These are phyloP conservation scores for Patella vulgata DNA, from an alignment of 1,140 invertebrate genomes.

Conservation along the genomic window DNA sequence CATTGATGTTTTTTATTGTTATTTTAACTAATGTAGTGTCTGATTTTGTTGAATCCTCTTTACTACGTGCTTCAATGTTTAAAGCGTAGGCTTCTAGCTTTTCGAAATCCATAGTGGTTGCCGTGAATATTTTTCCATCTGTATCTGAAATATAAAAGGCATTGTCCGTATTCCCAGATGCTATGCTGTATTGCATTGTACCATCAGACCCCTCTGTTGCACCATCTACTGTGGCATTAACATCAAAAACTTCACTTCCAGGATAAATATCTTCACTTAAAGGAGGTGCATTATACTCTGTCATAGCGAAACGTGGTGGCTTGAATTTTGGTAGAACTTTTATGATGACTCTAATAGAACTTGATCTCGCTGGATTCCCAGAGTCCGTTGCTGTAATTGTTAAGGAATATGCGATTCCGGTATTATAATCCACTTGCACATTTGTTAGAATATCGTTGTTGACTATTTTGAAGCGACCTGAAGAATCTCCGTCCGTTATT, in stretches of 20 bases:
- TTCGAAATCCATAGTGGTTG: conserved; percentile 84
- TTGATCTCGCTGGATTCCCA: background rate
- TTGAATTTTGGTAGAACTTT: conserved; percentile 3
- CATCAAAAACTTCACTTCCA: conserved; percentile 5
- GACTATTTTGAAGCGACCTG: no score
- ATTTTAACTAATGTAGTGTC: conserved; percentile 74
- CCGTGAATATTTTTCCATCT: conserved; percentile 81
- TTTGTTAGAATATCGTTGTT: no score
- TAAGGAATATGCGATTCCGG: no score
- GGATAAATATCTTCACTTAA: background rate
- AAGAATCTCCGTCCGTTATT: no score
- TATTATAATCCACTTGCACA: no score
- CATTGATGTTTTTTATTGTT: conserved; percentile 86
- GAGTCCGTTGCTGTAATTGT: background rate
- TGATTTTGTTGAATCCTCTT: conserved; percentile 63
- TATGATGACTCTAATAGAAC: conserved; percentile 4
- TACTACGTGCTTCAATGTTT: conserved; percentile 64
- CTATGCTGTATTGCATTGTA: no score
- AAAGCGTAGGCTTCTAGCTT: conserved; percentile 78
- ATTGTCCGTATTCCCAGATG: conserved; percentile 77
- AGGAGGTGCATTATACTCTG: background rate
- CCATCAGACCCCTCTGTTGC: background rate
- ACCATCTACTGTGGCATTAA: background rate
- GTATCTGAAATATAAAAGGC: conserved; percentile 80
- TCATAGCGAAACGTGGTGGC: background rate